These are phyloP conservation scores for Thyatira batis DNA, from an alignment of 2,888 invertebrate species.

Conservation along the genomic window DNA sequence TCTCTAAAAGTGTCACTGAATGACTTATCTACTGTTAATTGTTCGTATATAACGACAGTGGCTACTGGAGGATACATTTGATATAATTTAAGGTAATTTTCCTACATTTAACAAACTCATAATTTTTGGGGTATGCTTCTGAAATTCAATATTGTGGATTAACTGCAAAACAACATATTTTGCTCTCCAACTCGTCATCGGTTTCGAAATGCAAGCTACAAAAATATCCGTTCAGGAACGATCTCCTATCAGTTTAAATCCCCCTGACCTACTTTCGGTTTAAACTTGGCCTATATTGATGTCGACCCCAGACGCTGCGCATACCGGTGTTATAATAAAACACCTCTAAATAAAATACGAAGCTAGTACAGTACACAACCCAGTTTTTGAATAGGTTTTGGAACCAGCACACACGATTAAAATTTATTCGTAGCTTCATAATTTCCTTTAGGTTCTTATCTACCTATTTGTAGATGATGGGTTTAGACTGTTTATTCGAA, in stretches of 20 bases:
- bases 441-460: background rate
- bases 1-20: conserved; percentile 19
- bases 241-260: conserved; percentile 57
- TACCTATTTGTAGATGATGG: background rate
- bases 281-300: conserved; percentile 73
- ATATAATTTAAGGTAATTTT: too few species aligned
- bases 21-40: background rate
- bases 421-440: background rate
- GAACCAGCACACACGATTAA: background rate
- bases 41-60: background rate
- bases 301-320: conserved; percentile 45
- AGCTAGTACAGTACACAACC: conserved; percentile 2
- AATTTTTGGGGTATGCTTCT: too few species aligned
- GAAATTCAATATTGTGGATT: background rate
- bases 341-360: conserved; percentile 13
- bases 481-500: background rate
- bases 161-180: background rate
- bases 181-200: background rate
- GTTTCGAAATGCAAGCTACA: conserved; percentile 33
- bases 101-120: too few species aligned
- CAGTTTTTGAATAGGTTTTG: conserved; percentile 1
- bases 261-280: conserved; percentile 66
- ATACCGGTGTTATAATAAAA: conserved; percentile 25
- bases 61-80: too few species aligned
- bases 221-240: conserved; percentile 58